Base-by-base conservation (phyloP, 2,888 invertebrate genomes). In the Pseudolycoriella hygida region DNA sequence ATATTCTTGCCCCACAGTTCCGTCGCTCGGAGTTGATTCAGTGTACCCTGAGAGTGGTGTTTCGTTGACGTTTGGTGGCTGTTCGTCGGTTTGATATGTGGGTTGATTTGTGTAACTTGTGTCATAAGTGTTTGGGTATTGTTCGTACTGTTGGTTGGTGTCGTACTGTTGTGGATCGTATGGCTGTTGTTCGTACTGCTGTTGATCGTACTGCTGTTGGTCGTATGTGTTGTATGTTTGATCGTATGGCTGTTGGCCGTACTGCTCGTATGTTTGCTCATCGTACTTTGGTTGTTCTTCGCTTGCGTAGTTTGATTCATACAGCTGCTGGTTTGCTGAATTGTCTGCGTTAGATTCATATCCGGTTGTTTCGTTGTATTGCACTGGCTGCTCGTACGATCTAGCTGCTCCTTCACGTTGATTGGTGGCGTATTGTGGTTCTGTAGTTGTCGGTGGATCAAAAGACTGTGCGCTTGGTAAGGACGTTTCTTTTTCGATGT, bases 21-120 rank as follows among this genome's bases (percentile, higher is more conserved):
- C 56, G 49, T 58, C 53, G 64, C 64, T 47, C 62, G 61, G 51
- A 62, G 60, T 56, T 57, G 64, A 48, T 63, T 64, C 61, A 53
- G 50, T 44, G 51, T 59, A 59, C 62, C 62, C 34, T 34, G 34
- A 34, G 12, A 14, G 34, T 34, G 34, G 4, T 34, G 34, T 4
- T 25, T 4, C 5, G 25, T 25, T 8, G 25, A 25, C 25, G 25
- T 6, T 8, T 4, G 25, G 25, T 25, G 4, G 25, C 25, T 25
- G 25, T 25, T 25, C 5, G 4, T 25, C 25, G 25, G 25, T 6
- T 25, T 25, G 25, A 8, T 25, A 25, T 25, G 25, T 8, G 4
- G 25, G 4, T 25, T 25, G 25, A 8, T 34, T 14, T 34, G 34
- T 34, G 15, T 34, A 34, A 14, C 5, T 34, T 34, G n/a, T 14